Evolutionary conservation across 1,140 invertebrate genomes (phyloP).

Genomic region (Colletes gigas): DNA sequence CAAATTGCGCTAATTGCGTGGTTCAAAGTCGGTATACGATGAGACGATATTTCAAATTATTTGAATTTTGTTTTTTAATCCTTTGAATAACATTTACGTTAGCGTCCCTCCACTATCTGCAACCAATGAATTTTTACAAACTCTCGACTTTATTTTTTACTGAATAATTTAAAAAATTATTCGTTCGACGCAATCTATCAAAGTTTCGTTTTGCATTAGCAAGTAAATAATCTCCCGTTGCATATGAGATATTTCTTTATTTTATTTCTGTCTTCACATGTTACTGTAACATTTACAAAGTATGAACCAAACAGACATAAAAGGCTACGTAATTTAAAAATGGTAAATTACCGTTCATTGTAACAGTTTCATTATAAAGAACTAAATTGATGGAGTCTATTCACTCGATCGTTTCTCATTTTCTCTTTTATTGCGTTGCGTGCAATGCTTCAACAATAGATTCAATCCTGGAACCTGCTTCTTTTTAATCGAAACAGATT

Average conservation of each 20-base stretch:
- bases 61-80: neutral
- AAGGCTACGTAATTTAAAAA: neutral
- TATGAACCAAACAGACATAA: neutral
- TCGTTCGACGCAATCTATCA: no score
- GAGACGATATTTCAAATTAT: neutral
- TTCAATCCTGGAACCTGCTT: neutral
- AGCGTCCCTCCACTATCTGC: neutral
- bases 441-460: neutral
- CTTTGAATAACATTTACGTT: neutral
- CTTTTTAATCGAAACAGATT: conserved; percentile 1
- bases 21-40: neutral
- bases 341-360: neutral
- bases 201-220: no score
- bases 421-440: neutral
- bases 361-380: neutral
- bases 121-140: neutral
- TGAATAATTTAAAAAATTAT: no score
- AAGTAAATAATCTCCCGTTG: no score
- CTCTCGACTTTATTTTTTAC: neutral
- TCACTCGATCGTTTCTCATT: neutral
- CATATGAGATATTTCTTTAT: no score
- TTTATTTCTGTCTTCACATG: no score
- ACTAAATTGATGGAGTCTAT: neutral
- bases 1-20: conserved; percentile 58
- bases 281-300: no score